Evolutionary conservation across 1,140 invertebrate genomes (phyloP).

Genomic region (Zaprionus lachaisei): DNA sequence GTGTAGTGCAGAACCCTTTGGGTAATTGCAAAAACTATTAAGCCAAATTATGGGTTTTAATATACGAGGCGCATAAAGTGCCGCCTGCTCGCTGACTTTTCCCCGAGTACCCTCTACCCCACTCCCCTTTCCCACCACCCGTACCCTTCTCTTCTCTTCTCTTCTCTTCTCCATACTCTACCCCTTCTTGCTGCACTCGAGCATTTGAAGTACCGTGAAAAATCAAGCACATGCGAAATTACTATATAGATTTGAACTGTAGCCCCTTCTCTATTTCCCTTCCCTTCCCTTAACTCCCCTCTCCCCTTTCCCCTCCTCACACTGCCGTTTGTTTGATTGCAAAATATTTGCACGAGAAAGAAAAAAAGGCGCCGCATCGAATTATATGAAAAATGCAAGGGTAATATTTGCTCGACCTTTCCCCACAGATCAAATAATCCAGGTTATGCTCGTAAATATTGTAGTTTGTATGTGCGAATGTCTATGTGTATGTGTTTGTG

Average conservation of each 20-base stretch:
- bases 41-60: conserved; percentile 82
- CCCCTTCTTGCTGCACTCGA: conserved; percentile 52
- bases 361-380: conserved; percentile 32
- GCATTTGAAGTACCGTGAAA: conserved; percentile 74
- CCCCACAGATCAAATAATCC: conserved; percentile 29
- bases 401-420: conserved; percentile 68
- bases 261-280: conserved; percentile 1
- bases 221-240: conserved; percentile 80
- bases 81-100: conserved; percentile 46
- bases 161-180: no score
- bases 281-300: not conserved
- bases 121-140: not conserved
- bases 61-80: conserved; percentile 61
- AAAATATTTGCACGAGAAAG: conserved; percentile 62
- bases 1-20: conserved; percentile 48
- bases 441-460: conserved; percentile 13
- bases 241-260: conserved; percentile 72
- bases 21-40: conserved; percentile 83
- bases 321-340: conserved; percentile 50
- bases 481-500: not conserved
- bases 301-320: not conserved
- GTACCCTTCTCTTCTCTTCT: not conserved
- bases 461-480: conserved; percentile 22
- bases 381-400: conserved; percentile 68
- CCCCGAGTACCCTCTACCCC: not conserved